Evolutionary conservation across 2,113 vertebrate species (phyloP), one percentile per base, ranked within the genome.

Genomic region (Callospermophilus lateralis): DNA sequence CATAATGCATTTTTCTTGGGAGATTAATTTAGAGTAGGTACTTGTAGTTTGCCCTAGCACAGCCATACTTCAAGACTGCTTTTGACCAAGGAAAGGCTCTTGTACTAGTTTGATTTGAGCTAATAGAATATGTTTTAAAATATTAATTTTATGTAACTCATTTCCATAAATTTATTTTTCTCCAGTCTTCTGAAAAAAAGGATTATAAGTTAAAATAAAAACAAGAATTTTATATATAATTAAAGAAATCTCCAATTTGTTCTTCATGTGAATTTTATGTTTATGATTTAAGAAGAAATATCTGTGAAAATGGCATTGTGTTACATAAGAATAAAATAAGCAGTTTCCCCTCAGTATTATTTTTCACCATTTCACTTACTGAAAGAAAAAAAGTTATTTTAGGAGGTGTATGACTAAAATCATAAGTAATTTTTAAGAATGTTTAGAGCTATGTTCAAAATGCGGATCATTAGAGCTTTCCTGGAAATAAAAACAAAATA

Each of bases 11-110:
- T 97, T 97, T 96, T 93, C 96, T 96, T 94, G 79, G 80, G 92
- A 97, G 87, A 98, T 97, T 98, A 97, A 97, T 97, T 93, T 96
- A 97, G 95, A 98, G 93, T 93, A 92, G 96, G 96, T 86, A 93
- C 95, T 97, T 97, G 96, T 91, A 96, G 84, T 93, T 93, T 96
- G 96, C 95, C 96, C 97, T 96, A 79, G 51, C 67, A 74, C 26
- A 93, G 93, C 45, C 96, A 90, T 89, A 95, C 93, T 97, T 97
- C 95, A 97, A 92, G 93, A 28, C 89, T 93, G 45, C 65, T 80
- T 89, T 45, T 81, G 87, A 93, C 80, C 89, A 96, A 91, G 80
- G 45, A 96, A 95, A 96, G 53, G 19, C 86, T 95, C 94, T 84
- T 94, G 30, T 93, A 55, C 76, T 84, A 90, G 77, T 37, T 84